Conservation (phyloP, 1,140 invertebrate genomes). For the Hypothenemus hampei region DNA sequence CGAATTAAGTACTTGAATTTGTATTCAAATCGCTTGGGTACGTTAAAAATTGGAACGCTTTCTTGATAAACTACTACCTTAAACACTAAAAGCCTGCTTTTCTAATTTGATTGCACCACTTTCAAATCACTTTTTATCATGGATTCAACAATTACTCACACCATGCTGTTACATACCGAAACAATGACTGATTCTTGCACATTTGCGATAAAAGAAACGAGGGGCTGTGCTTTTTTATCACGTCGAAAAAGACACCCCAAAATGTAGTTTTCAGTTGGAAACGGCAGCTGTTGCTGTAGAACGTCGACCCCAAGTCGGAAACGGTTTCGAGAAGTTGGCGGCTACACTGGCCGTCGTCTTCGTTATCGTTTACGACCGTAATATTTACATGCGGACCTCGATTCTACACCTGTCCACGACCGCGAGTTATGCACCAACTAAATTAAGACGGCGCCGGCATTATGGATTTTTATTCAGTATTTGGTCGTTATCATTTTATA, state of each 20-base stretch:
- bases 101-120: too few species aligned
- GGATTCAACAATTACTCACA: too few species aligned
- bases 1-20: too few species aligned
- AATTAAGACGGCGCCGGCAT: constrained; percentile 14
- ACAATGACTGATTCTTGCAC: too few species aligned
- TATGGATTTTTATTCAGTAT: constrained; percentile 10
- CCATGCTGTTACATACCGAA: too few species aligned
- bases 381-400: neutral
- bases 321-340: neutral
- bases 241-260: neutral
- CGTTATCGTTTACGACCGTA: too few species aligned
- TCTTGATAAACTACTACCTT: too few species aligned
- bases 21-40: too few species aligned
- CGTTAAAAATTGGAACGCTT: too few species aligned
- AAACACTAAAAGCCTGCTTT: too few species aligned
- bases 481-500: neutral
- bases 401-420: constrained; percentile 1
- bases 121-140: too few species aligned
- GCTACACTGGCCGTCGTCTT: neutral
- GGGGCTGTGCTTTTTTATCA: neutral
- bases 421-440: constrained; percentile 4
- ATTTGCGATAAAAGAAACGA: neutral
- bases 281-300: neutral
- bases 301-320: constrained; percentile 6
- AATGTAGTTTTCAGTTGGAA: too few species aligned